Conservation (phyloP, 2,888 invertebrate species). For the Callyntrura guangdongensis region DNA sequence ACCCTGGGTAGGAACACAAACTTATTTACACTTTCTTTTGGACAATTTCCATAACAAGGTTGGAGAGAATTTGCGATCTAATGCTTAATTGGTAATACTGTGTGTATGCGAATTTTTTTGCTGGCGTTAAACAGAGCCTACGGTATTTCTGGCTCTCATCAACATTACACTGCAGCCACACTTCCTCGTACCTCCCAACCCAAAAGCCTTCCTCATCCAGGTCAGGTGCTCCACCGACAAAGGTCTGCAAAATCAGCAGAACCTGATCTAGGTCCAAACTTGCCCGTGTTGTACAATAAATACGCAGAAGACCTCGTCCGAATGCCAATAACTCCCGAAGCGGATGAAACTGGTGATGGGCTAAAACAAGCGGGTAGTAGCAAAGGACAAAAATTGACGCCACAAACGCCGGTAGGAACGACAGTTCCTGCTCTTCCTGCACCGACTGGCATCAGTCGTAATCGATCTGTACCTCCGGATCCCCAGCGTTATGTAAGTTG, state of each 20-base stretch:
- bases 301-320: slow-evolving; percentile 87
- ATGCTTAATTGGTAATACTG: too few relatives aligned
- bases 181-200: slow-evolving; percentile 81
- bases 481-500: slow-evolving; percentile 64
- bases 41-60: too few relatives aligned
- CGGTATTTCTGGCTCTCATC: slow-evolving; percentile 64
- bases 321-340: slow-evolving; percentile 86
- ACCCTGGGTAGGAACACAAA: slow-evolving; percentile 79
- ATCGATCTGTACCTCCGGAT: slow-evolving; percentile 82
- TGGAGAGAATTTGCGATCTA: too few relatives aligned
- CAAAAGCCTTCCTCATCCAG: slow-evolving; percentile 72
- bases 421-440: slow-evolving; percentile 74
- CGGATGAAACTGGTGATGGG: slow-evolving; percentile 85
- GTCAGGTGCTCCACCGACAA: slow-evolving; percentile 71
- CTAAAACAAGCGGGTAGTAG: slow-evolving; percentile 57
- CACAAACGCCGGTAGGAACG: slow-evolving; percentile 48
- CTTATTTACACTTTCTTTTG: too few relatives aligned
- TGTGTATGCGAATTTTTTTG: too few relatives aligned
- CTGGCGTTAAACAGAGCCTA: slow-evolving; percentile 62
- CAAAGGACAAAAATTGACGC: slow-evolving; percentile 19
- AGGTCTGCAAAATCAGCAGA: slow-evolving; percentile 84
- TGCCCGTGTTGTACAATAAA: slow-evolving; percentile 90
- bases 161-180: slow-evolving; percentile 79
- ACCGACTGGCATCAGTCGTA: slow-evolving; percentile 75
- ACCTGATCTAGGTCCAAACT: slow-evolving; percentile 81